phyloP scores from a whole-genome alignment of 2,797 vertebrate genomes.

The Podargus strigoides region DNA sequence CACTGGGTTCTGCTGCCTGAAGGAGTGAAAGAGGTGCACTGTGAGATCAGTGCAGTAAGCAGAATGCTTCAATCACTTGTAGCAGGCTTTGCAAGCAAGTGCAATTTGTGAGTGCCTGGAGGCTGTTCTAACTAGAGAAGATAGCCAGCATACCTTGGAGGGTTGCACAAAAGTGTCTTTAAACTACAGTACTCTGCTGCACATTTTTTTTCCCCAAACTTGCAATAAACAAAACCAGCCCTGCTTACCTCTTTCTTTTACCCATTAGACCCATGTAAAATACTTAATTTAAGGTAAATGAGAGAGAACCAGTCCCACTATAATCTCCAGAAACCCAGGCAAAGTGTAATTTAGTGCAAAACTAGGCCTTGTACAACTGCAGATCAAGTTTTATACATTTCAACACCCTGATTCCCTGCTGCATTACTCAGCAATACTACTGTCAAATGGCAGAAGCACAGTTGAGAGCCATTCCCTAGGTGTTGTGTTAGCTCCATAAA shows the following conservation, averaged over 20 bases:
- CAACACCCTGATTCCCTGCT: background rate
- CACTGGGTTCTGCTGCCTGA: accelerated
- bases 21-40: background rate
- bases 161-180: background rate
- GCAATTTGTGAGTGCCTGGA: background rate
- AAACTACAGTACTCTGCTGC: background rate
- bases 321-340: background rate
- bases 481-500: background rate
- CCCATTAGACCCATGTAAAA: background rate
- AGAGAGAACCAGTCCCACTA: background rate
- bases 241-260: background rate
- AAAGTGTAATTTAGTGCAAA: background rate
- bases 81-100: background rate
- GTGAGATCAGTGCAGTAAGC: background rate
- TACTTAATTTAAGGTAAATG: background rate
- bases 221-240: background rate
- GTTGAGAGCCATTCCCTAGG: background rate
- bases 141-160: background rate
- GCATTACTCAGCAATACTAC: background rate
- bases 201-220: background rate
- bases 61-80: background rate
- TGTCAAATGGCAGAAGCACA: background rate
- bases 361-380: background rate
- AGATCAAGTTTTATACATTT: background rate
- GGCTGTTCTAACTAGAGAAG: background rate